Conservation (phyloP, 2,113 vertebrate species). For the Eidolon helvum region DNA sequence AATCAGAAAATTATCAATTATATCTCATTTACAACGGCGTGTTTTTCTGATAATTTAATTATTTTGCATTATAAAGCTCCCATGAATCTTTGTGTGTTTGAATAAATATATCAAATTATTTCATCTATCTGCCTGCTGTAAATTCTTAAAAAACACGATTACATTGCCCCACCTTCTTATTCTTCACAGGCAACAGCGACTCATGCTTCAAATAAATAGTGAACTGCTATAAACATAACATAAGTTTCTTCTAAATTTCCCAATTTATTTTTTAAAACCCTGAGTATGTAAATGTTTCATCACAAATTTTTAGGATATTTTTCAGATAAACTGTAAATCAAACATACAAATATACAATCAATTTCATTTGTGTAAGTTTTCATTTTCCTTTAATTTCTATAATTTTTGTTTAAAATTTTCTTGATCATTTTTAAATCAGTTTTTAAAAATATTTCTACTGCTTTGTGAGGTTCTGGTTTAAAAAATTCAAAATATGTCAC, state of each 20-base stretch:
- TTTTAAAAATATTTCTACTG: neutral
- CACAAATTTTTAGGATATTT: neutral
- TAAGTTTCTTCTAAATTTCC: neutral
- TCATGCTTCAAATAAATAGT: conserved; percentile 22
- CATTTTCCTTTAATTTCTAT: neutral
- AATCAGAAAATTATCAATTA: neutral
- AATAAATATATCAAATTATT: conserved; percentile 43
- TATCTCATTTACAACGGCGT: neutral
- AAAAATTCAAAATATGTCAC: neutral
- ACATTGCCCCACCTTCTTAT: neutral
- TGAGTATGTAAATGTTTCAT: neutral
- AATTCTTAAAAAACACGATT: neutral
- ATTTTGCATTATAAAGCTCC: conserved; percentile 15
- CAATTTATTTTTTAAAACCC: conserved; percentile 14
- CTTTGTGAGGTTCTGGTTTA: neutral
- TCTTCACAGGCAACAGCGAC: conserved; percentile 18
- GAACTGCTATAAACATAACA: neutral
- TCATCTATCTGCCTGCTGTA: neutral
- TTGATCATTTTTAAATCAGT: neutral
- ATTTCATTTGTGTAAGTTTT: neutral
- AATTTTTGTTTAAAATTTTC: neutral
- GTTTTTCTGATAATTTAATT: conserved; percentile 43
- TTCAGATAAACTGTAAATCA: neutral
- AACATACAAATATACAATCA: neutral
- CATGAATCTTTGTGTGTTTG: neutral